Evolutionary conservation across 2,888 invertebrate genomes (phyloP).

Genomic region (Sympetrum striolatum): DNA sequence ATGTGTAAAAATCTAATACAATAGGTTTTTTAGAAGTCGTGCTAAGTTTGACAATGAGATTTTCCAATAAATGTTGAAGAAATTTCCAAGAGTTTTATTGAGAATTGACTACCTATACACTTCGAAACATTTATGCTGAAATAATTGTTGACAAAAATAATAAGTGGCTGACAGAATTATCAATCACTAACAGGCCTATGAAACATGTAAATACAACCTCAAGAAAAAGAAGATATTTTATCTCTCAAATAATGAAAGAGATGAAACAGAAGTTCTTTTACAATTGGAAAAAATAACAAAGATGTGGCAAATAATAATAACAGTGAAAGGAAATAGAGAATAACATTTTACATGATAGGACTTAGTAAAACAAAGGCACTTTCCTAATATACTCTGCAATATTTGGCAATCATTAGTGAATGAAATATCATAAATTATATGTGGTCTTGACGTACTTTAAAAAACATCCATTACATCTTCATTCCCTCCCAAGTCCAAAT

Average conservation of each 20-base stretch:
- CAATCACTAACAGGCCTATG: not conserved
- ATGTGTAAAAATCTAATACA: too few species aligned
- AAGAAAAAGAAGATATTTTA: not conserved
- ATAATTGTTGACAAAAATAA: not conserved
- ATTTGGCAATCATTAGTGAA: not conserved
- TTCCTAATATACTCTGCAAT: constrained; percentile 8
- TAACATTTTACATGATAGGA: not conserved
- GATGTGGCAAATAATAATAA: not conserved
- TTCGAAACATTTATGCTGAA: not conserved
- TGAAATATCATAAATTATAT: not conserved
- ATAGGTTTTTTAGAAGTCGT: too few species aligned
- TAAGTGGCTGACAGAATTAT: not conserved
- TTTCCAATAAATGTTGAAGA: not conserved
- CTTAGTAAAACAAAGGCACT: constrained; percentile 30
- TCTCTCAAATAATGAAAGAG: not conserved
- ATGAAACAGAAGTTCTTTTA: not conserved
- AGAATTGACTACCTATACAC: not conserved
- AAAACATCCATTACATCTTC: constrained; percentile 77
- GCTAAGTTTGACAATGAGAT: too few species aligned
- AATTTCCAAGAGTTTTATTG: not conserved
- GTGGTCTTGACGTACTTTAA: constrained; percentile 56
- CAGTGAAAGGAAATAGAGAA: not conserved
- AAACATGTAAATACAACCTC: not conserved
- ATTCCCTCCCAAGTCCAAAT: constrained; percentile 74
- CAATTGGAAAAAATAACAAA: not conserved